Evolutionary conservation across 2,797 vertebrate genomes (phyloP), one percentile per base, ranked within the genome.

Genomic region (Crenuchus spilurus): DNA sequence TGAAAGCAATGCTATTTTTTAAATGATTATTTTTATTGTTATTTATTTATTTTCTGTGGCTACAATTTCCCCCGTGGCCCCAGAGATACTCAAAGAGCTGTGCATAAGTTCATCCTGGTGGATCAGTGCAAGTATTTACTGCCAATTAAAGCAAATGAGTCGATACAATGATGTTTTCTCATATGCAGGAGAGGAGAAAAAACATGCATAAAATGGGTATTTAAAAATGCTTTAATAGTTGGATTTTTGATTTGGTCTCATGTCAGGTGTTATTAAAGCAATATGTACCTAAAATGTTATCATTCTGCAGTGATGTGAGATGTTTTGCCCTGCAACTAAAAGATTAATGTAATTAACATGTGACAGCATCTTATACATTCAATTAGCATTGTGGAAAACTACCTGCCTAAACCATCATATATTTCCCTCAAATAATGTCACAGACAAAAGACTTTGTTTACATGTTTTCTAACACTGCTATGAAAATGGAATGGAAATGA

Each of bases 1-100:
- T 42, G 60, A 63, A 41, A 63, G 60, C 60, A 44, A 44, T 64
- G 48, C 62, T 33, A 42, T 64, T 22, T 41, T 62, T 41, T 26
- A 48, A 10, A 31, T 33, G 5, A 35, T 70, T 9, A 8, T 41
- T 52, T 41, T 63, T 62, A 30, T 16, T 49, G 28, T 44, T 37
- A 9, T 51, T 41, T 28, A 55, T 72, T 58, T 76, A 44, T 65
- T 69, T 46, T 58, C 35, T 3, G 42, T 28, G 18, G 52, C 35
- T 55, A 18, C 18, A 10, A 39, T 41, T 52, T 71, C 66, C 61
- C 57, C 10, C 1, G 54, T 48, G 65, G 35, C 44, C 69, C 58
- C 1, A 24, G 48, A 62, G 61, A 52, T 22, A 62, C 1, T 16
- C 10, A 51, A 5, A 14, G 28, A 35, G 54, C 52, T 13, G 10